These are phyloP conservation scores for Altica lythri DNA, from an alignment of 2,888 invertebrate species.

Conservation along the genomic window DNA sequence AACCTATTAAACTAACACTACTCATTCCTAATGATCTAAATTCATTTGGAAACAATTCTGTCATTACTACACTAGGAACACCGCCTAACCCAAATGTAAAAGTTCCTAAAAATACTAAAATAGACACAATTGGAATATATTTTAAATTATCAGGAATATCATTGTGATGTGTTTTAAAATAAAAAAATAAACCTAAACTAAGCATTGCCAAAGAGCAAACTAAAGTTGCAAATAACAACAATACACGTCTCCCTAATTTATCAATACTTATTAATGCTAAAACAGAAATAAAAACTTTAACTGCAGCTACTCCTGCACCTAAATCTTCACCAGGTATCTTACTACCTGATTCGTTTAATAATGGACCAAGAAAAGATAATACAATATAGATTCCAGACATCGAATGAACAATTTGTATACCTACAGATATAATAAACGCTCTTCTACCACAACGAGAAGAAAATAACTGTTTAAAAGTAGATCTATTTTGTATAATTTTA, in stretches of 20 bases:
- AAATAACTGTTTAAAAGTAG: constrained; percentile 50
- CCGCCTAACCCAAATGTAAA: no score
- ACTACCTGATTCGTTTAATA: constrained; percentile 69
- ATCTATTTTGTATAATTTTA: constrained; percentile 49
- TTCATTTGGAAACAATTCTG: no score
- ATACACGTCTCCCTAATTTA: constrained; percentile 69
- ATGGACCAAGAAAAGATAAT: constrained; percentile 73
- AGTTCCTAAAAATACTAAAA: not conserved
- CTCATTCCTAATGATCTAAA: no score
- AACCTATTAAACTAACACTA: no score
- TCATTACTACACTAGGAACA: no score
- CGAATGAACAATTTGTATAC: constrained; percentile 82
- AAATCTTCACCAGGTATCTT: constrained; percentile 66
- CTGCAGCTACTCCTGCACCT: constrained; percentile 76
- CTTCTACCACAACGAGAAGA: constrained; percentile 15
- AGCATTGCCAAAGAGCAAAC: constrained; percentile 67
- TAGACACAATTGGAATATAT: not conserved
- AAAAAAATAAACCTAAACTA: no score
- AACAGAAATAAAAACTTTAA: constrained; percentile 73
- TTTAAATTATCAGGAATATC: not conserved
- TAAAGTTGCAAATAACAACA: constrained; percentile 70
- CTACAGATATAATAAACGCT: constrained; percentile 71
- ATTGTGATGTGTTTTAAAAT: constrained; percentile 36
- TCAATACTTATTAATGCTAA: constrained; percentile 75
- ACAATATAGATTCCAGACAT: constrained; percentile 78